phyloP scores from a whole-genome alignment of 2,888 invertebrate genomes.

The Linnaemya vulpina region DNA sequence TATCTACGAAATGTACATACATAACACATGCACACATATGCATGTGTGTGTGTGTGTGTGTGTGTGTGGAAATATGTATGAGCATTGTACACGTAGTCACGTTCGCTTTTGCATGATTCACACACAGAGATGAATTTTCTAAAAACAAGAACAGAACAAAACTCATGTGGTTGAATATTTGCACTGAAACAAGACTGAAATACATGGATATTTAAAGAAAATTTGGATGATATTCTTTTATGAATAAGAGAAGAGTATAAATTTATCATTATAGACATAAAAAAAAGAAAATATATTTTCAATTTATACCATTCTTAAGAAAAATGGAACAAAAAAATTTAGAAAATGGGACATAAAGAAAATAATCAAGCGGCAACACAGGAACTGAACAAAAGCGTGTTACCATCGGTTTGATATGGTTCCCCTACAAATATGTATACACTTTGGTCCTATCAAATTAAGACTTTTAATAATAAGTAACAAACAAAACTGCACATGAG shows the following conservation, averaged over 20 bases:
- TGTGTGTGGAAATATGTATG: background rate
- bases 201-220: background rate
- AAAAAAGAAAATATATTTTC: too few species aligned
- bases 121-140: slow-evolving; percentile 23
- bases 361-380: too few species aligned
- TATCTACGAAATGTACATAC: background rate
- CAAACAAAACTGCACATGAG: too few species aligned
- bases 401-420: too few species aligned
- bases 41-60: background rate
- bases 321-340: too few species aligned
- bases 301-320: too few species aligned
- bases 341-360: too few species aligned
- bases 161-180: background rate
- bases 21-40: background rate
- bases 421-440: too few species aligned
- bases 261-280: slow-evolving; percentile 16
- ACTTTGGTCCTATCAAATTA: too few species aligned
- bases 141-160: background rate
- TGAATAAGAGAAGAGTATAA: slow-evolving; percentile 8
- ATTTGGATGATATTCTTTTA: background rate
- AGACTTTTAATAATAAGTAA: too few species aligned
- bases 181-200: too few species aligned
- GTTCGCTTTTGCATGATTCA: slow-evolving; percentile 56
- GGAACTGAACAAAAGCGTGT: too few species aligned
- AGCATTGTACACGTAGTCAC: slow-evolving; percentile 45